Percentiles rank a stretch among this genome's conserved stretches.
These are phyloP conservation scores for Danionella dracula DNA, from an alignment of 2,797 vertebrate genomes.

Conservation along the genomic window DNA sequence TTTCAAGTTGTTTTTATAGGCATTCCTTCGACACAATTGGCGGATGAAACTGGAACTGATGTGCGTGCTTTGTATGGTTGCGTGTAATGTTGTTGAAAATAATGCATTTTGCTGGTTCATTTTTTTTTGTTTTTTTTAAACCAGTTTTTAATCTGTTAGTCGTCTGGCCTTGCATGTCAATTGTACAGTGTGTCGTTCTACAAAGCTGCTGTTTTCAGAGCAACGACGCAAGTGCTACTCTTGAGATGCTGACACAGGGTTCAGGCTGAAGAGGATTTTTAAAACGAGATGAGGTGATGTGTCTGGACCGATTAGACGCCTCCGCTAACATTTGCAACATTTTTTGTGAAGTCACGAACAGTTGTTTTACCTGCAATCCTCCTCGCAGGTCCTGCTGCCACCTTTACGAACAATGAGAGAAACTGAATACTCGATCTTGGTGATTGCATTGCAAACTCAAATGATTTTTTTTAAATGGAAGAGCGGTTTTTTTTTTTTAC, in stretches of 20 bases:
- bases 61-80: not conserved
- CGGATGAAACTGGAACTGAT: constrained; percentile 26
- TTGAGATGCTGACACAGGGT: constrained; percentile 47
- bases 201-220: constrained; percentile 54
- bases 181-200: constrained; percentile 66
- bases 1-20: not conserved
- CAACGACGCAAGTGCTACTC: constrained; percentile 48
- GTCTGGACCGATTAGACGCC: constrained; percentile 28
- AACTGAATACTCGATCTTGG: constrained; percentile 43
- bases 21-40: constrained; percentile 7
- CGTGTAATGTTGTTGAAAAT: constrained; percentile 1
- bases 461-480: constrained; percentile 53
- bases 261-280: constrained; percentile 43
- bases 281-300: constrained; percentile 25
- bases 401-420: constrained; percentile 45
- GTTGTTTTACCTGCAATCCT: constrained; percentile 45
- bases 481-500: constrained; percentile 50
- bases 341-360: too few relatives aligned
- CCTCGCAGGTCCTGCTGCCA: constrained; percentile 40
- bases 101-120: constrained; percentile 47
- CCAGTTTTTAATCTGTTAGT: constrained; percentile 49
- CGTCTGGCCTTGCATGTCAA: constrained; percentile 67
- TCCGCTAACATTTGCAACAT: constrained; percentile 44
- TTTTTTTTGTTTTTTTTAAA: constrained; percentile 3
- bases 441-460: constrained; percentile 45